A percentile compares a stretch with the other conserved stretches of the same genome.
Evolutionary conservation across 1,140 invertebrate genomes (phyloP).

Genomic region (Trichogramma pretiosum): DNA sequence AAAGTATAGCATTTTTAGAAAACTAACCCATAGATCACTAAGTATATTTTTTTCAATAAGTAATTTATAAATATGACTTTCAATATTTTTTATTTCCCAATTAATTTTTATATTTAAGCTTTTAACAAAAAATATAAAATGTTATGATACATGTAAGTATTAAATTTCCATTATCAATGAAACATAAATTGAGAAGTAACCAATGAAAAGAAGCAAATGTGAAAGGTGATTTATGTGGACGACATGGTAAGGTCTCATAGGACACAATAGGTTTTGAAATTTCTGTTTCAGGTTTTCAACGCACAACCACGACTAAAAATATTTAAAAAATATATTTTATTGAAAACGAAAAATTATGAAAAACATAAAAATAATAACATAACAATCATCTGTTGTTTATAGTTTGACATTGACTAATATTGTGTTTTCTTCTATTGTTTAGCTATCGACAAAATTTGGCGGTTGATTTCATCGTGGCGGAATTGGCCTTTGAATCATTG

Average conservation of each 20-base stretch:
- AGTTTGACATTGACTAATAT: slow-evolving; percentile 30
- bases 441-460: slow-evolving; percentile 89
- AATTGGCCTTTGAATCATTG: slow-evolving; percentile 76
- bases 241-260: neutral
- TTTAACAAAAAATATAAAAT: too few relatives aligned
- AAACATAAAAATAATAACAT: slow-evolving; percentile 10
- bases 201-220: neutral
- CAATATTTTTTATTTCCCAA: too few relatives aligned
- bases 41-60: too few relatives aligned
- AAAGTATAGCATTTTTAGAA: too few relatives aligned
- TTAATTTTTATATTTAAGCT: too few relatives aligned
- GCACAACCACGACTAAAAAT: slow-evolving; percentile 25
- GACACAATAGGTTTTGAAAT: slow-evolving; percentile 21
- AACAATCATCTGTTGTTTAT: slow-evolving; percentile 5
- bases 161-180: neutral
- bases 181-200: slow-evolving; percentile 1
- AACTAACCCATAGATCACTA: too few relatives aligned
- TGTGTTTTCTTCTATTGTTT: slow-evolving; percentile 52
- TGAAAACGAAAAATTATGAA: slow-evolving; percentile 18
- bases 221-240: neutral
- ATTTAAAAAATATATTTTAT: slow-evolving; percentile 12
- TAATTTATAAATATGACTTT: too few relatives aligned
- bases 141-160: neutral
- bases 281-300: slow-evolving; percentile 41
- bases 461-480: slow-evolving; percentile 72